Evolutionary conservation across 2,797 vertebrate species (phyloP).

Genomic region (Fistularia commersonii): DNA sequence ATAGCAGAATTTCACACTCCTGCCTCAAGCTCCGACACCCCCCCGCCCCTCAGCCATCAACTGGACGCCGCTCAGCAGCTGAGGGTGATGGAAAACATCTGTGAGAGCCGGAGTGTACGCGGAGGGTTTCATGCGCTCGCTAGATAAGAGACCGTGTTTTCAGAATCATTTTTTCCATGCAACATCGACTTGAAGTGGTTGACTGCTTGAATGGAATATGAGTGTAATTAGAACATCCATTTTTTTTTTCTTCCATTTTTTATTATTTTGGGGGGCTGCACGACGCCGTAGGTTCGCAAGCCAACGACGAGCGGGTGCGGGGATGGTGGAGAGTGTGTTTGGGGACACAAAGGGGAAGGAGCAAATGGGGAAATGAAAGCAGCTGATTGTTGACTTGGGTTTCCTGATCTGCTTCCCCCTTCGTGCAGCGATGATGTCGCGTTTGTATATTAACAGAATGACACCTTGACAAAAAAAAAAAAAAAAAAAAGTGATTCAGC

Average conservation of each 20-base stretch:
- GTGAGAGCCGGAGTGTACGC: constrained; percentile 24
- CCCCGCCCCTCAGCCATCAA: constrained; percentile 35
- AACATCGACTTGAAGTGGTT: no score
- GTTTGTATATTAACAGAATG: constrained; percentile 23
- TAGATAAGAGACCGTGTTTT: constrained; percentile 38
- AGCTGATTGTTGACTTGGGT: constrained; percentile 34
- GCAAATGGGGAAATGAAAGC: constrained; percentile 27
- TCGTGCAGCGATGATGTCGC: constrained; percentile 11
- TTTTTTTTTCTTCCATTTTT: not conserved
- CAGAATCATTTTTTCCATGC: no score
- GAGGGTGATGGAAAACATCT: constrained; percentile 68
- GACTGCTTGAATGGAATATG: no score
- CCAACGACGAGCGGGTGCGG: no score
- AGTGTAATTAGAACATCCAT: no score
- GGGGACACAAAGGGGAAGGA: no score
- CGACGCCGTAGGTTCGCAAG: constrained; percentile 16
- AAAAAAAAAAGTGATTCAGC: constrained; percentile 44
- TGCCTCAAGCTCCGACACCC: constrained; percentile 14
- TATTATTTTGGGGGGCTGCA: not conserved
- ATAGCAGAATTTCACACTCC: constrained; percentile 60
- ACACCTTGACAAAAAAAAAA: constrained; percentile 15
- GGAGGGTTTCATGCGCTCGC: constrained; percentile 35
- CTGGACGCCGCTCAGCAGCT: constrained; percentile 52
- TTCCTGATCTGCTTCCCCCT: constrained; percentile 15
- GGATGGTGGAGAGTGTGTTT: no score